A percentile compares a stretch with the other conserved stretches of the same genome.
Evolutionary conservation across 2,797 vertebrate genomes (phyloP).

Genomic region (Danio tinwini): DNA sequence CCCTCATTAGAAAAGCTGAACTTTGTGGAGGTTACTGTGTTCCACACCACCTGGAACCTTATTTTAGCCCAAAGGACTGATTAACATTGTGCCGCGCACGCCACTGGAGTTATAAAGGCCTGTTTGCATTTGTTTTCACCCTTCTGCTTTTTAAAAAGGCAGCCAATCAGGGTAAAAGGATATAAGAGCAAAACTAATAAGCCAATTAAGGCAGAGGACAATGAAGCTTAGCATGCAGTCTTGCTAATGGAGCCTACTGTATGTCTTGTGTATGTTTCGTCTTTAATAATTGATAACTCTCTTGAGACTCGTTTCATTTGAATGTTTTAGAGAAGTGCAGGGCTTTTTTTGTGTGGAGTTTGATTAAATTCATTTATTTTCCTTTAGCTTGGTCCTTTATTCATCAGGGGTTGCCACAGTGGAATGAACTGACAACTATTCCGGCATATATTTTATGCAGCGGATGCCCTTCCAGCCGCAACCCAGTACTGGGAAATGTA

Average conservation of each 20-base stretch:
- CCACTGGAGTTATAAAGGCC: constrained; percentile 34
- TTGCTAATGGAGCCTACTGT: constrained; percentile 24
- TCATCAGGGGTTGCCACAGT: no score
- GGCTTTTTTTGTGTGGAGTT: neutral
- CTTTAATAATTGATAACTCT: constrained; percentile 25
- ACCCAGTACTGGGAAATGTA: neutral
- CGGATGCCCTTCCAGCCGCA: no score
- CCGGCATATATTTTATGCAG: no score
- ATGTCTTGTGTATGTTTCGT: neutral
- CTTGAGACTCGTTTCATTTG: constrained; percentile 24
- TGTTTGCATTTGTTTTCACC: constrained; percentile 46
- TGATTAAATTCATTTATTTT: neutral
- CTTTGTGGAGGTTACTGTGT: constrained; percentile 60
- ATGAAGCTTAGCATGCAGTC: constrained; percentile 34
- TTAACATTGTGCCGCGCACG: constrained; percentile 53
- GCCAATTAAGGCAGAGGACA: constrained; percentile 53
- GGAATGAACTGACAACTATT: no score
- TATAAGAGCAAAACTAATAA: constrained; percentile 58
- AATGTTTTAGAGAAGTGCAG: neutral
- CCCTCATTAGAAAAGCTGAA: constrained; percentile 59
- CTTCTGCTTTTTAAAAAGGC: constrained; percentile 35
- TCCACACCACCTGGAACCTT: constrained; percentile 60
- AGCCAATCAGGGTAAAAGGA: constrained; percentile 50
- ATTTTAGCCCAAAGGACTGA: constrained; percentile 56
- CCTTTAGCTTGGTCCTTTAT: no score